Evolutionary conservation across 2,888 invertebrate genomes (phyloP).

Genomic region (Drosophila cognata): DNA sequence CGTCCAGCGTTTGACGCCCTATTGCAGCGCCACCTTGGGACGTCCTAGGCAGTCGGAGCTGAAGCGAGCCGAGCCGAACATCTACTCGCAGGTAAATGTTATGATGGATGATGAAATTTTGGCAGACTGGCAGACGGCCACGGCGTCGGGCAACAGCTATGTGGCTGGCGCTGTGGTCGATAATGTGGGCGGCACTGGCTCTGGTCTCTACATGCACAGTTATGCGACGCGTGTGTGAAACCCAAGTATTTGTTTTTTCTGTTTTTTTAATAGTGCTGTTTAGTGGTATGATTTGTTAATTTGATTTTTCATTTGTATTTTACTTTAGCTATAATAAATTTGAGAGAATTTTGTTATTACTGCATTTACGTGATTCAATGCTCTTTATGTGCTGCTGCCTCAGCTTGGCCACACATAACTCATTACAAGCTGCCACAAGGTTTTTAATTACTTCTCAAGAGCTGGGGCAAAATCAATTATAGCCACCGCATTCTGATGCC

Average conservation of each 20-base stretch:
- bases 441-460: slow-evolving; percentile 47
- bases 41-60: slow-evolving; percentile 84
- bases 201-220: slow-evolving; percentile 63
- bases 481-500: slow-evolving; percentile 9
- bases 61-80: slow-evolving; percentile 85
- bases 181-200: slow-evolving; percentile 64
- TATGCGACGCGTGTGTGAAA: slow-evolving; percentile 76
- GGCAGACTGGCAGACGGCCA: slow-evolving; percentile 71
- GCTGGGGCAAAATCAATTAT: slow-evolving; percentile 50
- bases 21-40: slow-evolving; percentile 85
- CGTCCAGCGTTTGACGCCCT: slow-evolving; percentile 83
- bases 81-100: slow-evolving; percentile 85
- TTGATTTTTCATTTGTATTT: slow-evolving; percentile 41
- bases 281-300: slow-evolving; percentile 42
- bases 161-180: slow-evolving; percentile 75
- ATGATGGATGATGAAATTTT: slow-evolving; percentile 81
- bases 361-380: slow-evolving; percentile 18
- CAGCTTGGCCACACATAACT: slow-evolving; percentile 27
- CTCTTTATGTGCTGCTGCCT: slow-evolving; percentile 32
- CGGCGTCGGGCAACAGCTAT: slow-evolving; percentile 64
- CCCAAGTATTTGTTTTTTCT: background rate
- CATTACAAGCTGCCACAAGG: slow-evolving; percentile 32
- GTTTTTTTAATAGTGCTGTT: slow-evolving; percentile 19
- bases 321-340: slow-evolving; percentile 40
- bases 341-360: slow-evolving; percentile 28